Conservation (phyloP, 2,113 vertebrate genomes). For the Bujurquina vittata region DNA sequence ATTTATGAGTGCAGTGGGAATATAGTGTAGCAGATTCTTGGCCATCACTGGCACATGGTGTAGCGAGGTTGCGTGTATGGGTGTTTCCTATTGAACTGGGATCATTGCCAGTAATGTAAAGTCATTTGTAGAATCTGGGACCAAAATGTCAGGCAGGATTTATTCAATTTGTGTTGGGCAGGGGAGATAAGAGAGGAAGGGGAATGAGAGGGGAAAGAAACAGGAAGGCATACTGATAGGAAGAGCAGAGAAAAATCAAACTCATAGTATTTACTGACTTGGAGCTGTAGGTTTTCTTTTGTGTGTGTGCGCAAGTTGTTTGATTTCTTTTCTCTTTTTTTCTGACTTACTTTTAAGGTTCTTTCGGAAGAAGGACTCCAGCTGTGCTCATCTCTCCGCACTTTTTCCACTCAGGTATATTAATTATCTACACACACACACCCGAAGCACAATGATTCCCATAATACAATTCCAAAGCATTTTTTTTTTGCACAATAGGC, state of each 20-base stretch:
- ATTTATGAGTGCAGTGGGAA: slow-evolving; percentile 14
- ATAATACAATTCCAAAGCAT: neutral
- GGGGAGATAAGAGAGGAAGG: slow-evolving; percentile 29
- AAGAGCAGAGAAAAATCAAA: neutral
- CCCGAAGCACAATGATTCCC: neutral
- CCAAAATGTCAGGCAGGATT: slow-evolving; percentile 43
- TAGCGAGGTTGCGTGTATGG: neutral
- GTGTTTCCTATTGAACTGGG: slow-evolving; percentile 29
- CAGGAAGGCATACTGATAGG: slow-evolving; percentile 24
- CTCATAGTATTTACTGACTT: slow-evolving; percentile 13
- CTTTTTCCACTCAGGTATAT: slow-evolving; percentile 89
- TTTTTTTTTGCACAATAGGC: neutral
- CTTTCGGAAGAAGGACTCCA: slow-evolving; percentile 92
- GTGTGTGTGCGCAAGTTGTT: neutral
- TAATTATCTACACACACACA: neutral
- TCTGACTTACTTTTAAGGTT: slow-evolving; percentile 78
- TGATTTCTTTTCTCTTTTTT: neutral
- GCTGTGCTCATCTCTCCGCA: slow-evolving; percentile 86
- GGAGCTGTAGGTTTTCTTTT: neutral
- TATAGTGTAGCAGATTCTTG: neutral
- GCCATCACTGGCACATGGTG: neutral
- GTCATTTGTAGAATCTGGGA: slow-evolving; percentile 35
- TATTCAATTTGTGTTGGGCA: slow-evolving; percentile 30
- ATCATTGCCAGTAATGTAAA: slow-evolving; percentile 41
- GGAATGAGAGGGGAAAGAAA: slow-evolving; percentile 11